Evolutionary conservation across 2,113 vertebrate species (phyloP).

Genomic region (Phoxinus phoxinus): DNA sequence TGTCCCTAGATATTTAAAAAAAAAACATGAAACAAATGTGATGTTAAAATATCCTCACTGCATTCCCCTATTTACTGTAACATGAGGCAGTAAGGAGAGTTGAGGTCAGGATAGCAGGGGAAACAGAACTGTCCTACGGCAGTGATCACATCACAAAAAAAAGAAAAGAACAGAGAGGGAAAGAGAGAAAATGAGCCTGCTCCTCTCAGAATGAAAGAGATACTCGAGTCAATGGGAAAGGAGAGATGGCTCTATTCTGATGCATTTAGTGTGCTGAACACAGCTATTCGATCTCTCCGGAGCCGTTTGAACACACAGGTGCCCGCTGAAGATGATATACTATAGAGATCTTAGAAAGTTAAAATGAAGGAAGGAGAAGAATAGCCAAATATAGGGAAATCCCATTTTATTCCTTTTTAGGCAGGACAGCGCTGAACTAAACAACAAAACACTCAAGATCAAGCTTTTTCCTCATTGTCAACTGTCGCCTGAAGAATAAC

Average conservation of each 20-base stretch:
- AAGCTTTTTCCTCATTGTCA: not conserved
- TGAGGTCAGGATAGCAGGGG: conserved; percentile 46
- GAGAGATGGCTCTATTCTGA: conserved; percentile 21
- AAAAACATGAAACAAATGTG: not conserved
- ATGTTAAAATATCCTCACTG: not conserved
- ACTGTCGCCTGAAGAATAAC: not conserved
- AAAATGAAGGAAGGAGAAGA: not conserved
- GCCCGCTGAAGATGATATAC: not conserved
- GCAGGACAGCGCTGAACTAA: conserved; percentile 35
- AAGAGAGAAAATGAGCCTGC: not conserved
- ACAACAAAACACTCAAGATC: conserved; percentile 46
- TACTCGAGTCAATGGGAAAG: conserved; percentile 11
- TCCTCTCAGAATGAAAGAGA: not conserved
- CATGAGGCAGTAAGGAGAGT: conserved; percentile 55
- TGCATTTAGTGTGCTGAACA: not conserved
- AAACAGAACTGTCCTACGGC: conserved; percentile 2
- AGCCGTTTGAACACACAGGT: not conserved
- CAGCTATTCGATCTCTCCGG: not conserved
- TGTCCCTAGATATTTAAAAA: not conserved
- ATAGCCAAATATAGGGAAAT: not conserved
- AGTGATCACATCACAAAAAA: conserved; percentile 21
- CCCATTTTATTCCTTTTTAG: conserved; percentile 59
- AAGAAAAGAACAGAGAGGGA: not conserved
- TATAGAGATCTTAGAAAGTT: not conserved
- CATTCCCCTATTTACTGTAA: not conserved